phyloP scores from a whole-genome alignment of 1,140 invertebrate species.

The Diploscapter pachys region DNA sequence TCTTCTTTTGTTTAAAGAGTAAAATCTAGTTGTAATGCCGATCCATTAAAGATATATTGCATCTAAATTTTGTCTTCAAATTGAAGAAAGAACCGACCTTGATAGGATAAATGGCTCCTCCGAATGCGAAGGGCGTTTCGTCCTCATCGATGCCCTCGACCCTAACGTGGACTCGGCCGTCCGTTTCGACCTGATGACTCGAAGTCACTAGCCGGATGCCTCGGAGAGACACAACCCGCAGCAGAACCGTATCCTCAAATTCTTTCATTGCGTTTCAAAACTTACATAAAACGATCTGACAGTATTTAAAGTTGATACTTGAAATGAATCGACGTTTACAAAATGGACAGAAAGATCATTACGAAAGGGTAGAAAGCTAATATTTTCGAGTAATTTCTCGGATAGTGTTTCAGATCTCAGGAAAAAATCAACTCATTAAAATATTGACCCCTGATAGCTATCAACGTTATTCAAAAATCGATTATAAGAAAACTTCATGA shows the following conservation, averaged over 20 bases:
- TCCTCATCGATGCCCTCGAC: slow-evolving; percentile 21
- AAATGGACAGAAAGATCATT: slow-evolving; percentile 11
- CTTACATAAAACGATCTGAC: not conserved
- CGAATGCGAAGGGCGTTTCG: slow-evolving; percentile 27
- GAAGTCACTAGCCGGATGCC: slow-evolving; percentile 16
- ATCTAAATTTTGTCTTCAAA: not conserved
- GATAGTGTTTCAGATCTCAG: too few relatives aligned
- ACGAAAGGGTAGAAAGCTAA: too few relatives aligned
- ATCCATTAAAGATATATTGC: not conserved
- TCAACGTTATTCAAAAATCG: too few relatives aligned
- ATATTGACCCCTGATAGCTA: too few relatives aligned
- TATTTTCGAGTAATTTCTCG: too few relatives aligned
- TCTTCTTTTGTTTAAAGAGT: not conserved
- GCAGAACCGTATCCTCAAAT: slow-evolving; percentile 26
- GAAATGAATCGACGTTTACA: slow-evolving; percentile 19
- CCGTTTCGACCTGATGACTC: slow-evolving; percentile 16
- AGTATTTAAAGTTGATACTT: not conserved
- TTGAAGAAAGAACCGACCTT: slow-evolving; percentile 8
- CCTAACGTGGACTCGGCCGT: slow-evolving; percentile 16
- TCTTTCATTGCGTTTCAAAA: not conserved
- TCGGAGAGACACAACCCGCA: slow-evolving; percentile 27
- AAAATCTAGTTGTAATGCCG: not conserved
- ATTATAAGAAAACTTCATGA: too few relatives aligned
- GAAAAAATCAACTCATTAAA: too few relatives aligned
- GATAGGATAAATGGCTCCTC: slow-evolving; percentile 30